Conservation (phyloP, 2,797 vertebrate genomes). For the Gymnocypris eckloni region DNA sequence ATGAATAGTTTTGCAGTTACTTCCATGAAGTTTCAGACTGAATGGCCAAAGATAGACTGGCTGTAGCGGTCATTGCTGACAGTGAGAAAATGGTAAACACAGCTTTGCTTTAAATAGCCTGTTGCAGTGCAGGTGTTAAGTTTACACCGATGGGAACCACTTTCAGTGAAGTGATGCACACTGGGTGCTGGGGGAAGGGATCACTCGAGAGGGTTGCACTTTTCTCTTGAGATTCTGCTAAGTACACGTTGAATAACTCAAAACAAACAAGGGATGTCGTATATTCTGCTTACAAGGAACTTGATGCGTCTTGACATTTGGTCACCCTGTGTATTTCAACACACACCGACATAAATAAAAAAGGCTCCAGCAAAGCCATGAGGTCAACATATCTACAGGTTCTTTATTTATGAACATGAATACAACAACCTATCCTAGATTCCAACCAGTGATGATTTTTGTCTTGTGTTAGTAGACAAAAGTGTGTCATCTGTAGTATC, state of each 20-base stretch:
- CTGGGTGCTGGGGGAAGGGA: constrained; percentile 23
- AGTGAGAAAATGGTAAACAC: not conserved
- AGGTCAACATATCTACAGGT: not conserved
- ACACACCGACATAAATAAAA: not conserved
- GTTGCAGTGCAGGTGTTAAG: constrained; percentile 31
- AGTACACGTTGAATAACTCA: constrained; percentile 4
- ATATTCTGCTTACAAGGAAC: not conserved
- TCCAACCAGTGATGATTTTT: not conserved
- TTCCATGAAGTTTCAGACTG: not conserved
- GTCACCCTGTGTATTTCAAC: not conserved
- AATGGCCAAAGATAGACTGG: not conserved
- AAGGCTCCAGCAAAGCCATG: not conserved
- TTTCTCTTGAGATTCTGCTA: constrained; percentile 11
- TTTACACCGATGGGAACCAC: constrained; percentile 52
- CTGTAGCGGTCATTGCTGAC: constrained; percentile 5
- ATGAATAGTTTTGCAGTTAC: not conserved
- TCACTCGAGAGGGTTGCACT: constrained; percentile 36
- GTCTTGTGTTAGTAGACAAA: not conserved
- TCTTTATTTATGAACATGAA: not conserved
- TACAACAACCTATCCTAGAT: not conserved
- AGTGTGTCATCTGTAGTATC: not conserved
- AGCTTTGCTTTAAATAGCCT: constrained; percentile 58
- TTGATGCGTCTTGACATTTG: not conserved
- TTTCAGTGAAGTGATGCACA: constrained; percentile 44
- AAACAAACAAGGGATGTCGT: constrained; percentile 22